Base-by-base conservation (phyloP, 2,113 vertebrate species). In the Pterocles gutturalis region DNA sequence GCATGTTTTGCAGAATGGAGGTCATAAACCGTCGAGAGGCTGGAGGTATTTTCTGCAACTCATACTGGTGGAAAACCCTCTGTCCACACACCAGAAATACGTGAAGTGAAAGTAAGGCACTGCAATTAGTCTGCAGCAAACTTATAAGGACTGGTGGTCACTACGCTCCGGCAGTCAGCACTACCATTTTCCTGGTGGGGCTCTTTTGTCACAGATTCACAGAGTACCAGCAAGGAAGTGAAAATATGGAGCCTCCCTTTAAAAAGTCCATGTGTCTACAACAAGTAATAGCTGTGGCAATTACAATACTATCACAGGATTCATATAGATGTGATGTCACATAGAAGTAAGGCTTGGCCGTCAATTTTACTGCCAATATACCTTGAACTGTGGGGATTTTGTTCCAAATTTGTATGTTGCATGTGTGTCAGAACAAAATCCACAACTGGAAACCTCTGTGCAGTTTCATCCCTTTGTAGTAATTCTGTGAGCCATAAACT, bases 261-360 rank as follows among this genome's bases (percentile, higher is more conserved):
- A 55, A 92, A 90, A 96, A 95, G 79, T 64, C 94, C 83, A 21
- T 17, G 81, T n/a, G 33, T 41, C 75, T 93, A 90, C 94, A 94
- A 95, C 92, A 91, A 96, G 92, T 97, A 98, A 96, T 97, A 98
- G 97, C 96, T 98, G 97, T 69, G 96, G 78, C 75, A 95, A 79
- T 96, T 98, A 98, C 96, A 98, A 96, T 94, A 77, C 57, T 46
- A 80, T 95, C 96, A 31, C 95, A 96, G 94, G 97, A 90, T 96
- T 98, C 77, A 28, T 95, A 97, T 2, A 95, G 65, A 89, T 90
- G 97, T 98, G 98, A 98, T 96, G 97, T 97, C 97, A 96, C 77
- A 28, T 53, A 96, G 80, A 97, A 96, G 93, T 94, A 82, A 97
- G 96, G 92, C 84, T 94, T 65, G 86, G 94, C 96, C 96, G 96